Evolutionary conservation across 1,140 invertebrate genomes (phyloP).

Genomic region (Diploscapter pachys): DNA sequence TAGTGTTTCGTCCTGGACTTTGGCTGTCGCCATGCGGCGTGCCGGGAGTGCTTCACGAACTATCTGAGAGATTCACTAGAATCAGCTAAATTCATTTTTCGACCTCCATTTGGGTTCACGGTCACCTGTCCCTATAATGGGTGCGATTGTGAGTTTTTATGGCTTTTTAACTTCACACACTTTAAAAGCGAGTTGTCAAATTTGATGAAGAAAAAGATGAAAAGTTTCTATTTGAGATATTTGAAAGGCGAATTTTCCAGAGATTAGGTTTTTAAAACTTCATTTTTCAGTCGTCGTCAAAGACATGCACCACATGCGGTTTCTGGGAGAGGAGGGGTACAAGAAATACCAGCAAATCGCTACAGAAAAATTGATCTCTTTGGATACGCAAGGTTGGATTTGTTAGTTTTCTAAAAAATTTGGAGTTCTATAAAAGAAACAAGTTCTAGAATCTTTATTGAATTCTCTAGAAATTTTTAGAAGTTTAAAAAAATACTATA

Average conservation of each 20-base stretch:
- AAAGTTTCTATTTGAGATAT: background rate
- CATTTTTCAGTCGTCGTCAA: conserved; percentile 17
- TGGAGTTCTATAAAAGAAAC: too few relatives aligned
- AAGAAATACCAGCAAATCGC: conserved; percentile 30
- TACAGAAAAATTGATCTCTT: conserved; percentile 23
- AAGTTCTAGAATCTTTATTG: conserved; percentile 4
- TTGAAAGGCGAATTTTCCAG: background rate
- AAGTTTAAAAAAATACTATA: background rate
- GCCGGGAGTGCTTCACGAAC: conserved; percentile 26
- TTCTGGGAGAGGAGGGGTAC: conserved; percentile 30
- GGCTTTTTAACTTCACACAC: background rate
- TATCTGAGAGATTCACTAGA: conserved; percentile 26
- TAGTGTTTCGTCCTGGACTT: conserved; percentile 26
- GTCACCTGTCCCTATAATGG: conserved; percentile 22
- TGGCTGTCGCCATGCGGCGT: conserved; percentile 29
- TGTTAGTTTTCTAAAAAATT: too few relatives aligned
- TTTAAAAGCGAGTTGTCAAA: background rate
- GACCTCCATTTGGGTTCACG: conserved; percentile 31
- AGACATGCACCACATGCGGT: conserved; percentile 34
- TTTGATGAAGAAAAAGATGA: background rate
- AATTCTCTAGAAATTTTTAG: background rate
- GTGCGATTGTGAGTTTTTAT: conserved; percentile 20
- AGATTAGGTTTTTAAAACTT: background rate
- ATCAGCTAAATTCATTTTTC: conserved; percentile 20
- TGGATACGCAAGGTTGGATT: conserved; percentile 20